These are phyloP conservation scores for Solenopsis invicta DNA, from an alignment of 1,140 invertebrate species.

Conservation along the genomic window DNA sequence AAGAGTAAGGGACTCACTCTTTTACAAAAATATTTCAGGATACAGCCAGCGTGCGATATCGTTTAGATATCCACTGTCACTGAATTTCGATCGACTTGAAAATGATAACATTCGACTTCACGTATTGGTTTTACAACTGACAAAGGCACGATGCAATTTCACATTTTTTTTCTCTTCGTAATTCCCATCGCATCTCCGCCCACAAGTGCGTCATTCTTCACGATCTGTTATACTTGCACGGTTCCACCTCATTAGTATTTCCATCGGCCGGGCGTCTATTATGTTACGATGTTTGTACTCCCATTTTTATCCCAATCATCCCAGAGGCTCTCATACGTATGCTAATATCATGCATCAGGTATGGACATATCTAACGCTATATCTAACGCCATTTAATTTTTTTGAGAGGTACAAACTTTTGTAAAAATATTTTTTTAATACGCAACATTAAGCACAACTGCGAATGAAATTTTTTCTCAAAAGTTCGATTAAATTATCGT, in stretches of 20 bases:
- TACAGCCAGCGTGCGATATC: neutral
- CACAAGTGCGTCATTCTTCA: slow-evolving; percentile 70
- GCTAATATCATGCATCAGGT: slow-evolving; percentile 66
- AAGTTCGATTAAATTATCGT: neutral
- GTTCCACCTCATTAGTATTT: slow-evolving; percentile 83
- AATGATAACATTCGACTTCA: neutral
- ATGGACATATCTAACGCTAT: neutral
- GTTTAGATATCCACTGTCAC: neutral
- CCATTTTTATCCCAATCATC: slow-evolving; percentile 82
- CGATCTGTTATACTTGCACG: slow-evolving; percentile 75
- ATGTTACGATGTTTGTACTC: slow-evolving; percentile 82
- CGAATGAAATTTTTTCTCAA: neutral
- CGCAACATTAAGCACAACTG: neutral
- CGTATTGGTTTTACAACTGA: neutral
- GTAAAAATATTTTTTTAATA: neutral
- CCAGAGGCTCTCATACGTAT: slow-evolving; percentile 76
- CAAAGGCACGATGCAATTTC: neutral
- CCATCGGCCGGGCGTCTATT: slow-evolving; percentile 79
- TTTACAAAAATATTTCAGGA: slow-evolving; percentile 3
- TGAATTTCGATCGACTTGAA: slow-evolving; percentile 1
- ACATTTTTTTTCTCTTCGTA: slow-evolving; percentile 40
- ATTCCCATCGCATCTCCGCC: slow-evolving; percentile 56
- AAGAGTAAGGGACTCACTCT: neutral
- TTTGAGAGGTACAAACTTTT: neutral
- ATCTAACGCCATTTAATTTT: slow-evolving; percentile 2